Base-by-base conservation (phyloP, 2,797 vertebrate species). In the Notoglanidium macrostoma region DNA sequence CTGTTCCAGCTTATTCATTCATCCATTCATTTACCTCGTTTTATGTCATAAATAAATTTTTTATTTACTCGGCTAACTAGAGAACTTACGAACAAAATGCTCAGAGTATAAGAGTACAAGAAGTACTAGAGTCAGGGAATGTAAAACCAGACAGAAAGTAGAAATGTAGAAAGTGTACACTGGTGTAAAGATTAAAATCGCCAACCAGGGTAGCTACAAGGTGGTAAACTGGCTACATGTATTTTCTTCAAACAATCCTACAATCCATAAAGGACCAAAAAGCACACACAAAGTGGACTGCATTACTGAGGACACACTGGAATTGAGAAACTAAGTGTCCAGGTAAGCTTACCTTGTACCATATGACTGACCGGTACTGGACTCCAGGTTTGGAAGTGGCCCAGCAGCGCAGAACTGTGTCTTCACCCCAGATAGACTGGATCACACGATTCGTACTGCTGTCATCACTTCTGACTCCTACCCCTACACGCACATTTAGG, bases 261-360 rank as follows among this genome's bases (percentile, higher is more conserved):
- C 5, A n/a, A 21, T 17, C 8, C 40, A 49, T 10, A 65, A 2
- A 0, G 1, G 11, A 26, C 10, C 26, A 49, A 46, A 23, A 84
- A n/a, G 14, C 35, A 17, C 29, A 59, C 23, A 26, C 29, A 44
- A 57, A 72, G 29, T 1, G 14, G 1, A n/a, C 19, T 5, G 29
- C n/a, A 67, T n/a, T 2, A 49, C 7, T 65, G 0, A 65, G 26
- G 59, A 19, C 26, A 46, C 19, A 19, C 40, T 26, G 10, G 10
- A 59, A 29, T 4, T 17, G 15, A 65, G 8, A 63, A 14, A 46
- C 3, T n/a, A n/a, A 8, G 23, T 29, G 79, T 65, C 40, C 79
- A 81, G 40, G 59, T 11, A 14, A 29, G 0, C 85, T 85, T 88
- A 95, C 95, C 93, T 94, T 94, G 85, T 95, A 95, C 95, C 95